Evolutionary conservation across 1,140 invertebrate genomes (phyloP).

Genomic region (Anagrus nilaparvatae): DNA sequence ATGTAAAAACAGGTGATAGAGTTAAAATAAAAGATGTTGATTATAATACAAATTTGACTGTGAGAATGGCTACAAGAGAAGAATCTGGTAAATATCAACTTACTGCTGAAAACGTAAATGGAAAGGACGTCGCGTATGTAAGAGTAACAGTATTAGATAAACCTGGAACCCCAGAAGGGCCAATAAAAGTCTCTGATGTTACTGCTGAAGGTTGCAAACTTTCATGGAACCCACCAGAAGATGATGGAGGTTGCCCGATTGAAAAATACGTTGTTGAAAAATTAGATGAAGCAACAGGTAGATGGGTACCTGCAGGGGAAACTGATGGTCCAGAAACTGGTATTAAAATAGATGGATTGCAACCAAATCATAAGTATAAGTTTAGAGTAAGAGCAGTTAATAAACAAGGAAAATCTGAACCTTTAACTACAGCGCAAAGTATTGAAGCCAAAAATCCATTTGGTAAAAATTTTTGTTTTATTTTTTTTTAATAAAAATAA

Average conservation of each 20-base stretch:
- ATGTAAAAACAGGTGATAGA: conserved; percentile 58
- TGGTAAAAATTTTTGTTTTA: conserved; percentile 57
- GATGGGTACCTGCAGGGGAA: conserved; percentile 88
- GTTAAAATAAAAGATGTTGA: conserved; percentile 72
- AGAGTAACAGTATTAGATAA: conserved; percentile 87
- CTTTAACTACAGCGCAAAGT: conserved; percentile 76
- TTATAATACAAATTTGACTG: conserved; percentile 82
- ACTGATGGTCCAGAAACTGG: conserved; percentile 68
- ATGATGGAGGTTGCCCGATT: conserved; percentile 82
- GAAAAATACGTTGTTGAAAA: conserved; percentile 90
- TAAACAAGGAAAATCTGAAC: conserved; percentile 90
- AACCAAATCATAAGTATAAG: conserved; percentile 89
- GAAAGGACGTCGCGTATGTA: conserved; percentile 83
- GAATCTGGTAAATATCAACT: conserved; percentile 90
- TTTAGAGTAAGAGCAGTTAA: conserved; percentile 93
- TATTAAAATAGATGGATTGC: conserved; percentile 65
- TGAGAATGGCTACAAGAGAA: conserved; percentile 71
- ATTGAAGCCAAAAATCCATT: conserved; percentile 98
- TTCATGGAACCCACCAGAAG: conserved; percentile 80
- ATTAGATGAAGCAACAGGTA: conserved; percentile 82
- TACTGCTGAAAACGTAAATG: conserved; percentile 86
- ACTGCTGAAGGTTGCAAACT: conserved; percentile 77
- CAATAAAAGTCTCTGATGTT: conserved; percentile 77
- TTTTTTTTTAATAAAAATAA: conserved; percentile 2
- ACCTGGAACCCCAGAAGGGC: conserved; percentile 82